These are phyloP conservation scores for Phyllopteryx taeniolatus DNA, from an alignment of 2,113 vertebrate genomes.

Conservation along the genomic window DNA sequence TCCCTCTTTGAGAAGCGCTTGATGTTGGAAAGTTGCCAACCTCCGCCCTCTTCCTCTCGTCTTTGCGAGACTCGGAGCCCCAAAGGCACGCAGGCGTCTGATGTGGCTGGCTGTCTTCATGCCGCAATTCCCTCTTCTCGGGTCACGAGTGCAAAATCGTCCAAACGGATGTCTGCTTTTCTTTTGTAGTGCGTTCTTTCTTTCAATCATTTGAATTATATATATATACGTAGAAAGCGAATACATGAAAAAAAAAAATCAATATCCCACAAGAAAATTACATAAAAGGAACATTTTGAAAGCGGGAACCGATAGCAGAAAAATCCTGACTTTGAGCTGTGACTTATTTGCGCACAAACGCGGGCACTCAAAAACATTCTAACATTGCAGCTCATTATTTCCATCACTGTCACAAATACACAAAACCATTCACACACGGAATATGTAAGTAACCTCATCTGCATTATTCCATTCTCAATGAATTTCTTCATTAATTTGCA, in stretches of 20 bases:
- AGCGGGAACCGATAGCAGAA: background rate
- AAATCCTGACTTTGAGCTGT: background rate
- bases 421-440: too few species aligned
- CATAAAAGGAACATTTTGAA: background rate
- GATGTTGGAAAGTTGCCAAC: slow-evolving; percentile 46
- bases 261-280: background rate
- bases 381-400: background rate
- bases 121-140: slow-evolving; percentile 29
- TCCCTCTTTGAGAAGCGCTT: slow-evolving; percentile 32
- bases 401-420: background rate
- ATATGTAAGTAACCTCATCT: too few species aligned
- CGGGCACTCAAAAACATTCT: background rate
- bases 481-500: too few species aligned
- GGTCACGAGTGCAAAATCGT: slow-evolving; percentile 49
- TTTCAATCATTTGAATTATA: background rate
- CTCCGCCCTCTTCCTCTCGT: slow-evolving; percentile 15
- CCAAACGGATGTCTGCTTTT: slow-evolving; percentile 40
- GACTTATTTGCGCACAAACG: background rate
- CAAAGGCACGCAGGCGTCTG: slow-evolving; percentile 32
- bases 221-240: background rate
- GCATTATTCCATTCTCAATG: too few species aligned
- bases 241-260: background rate
- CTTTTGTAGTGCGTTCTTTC: slow-evolving; percentile 34
- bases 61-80: slow-evolving; percentile 28
- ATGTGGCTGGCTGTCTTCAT: slow-evolving; percentile 4